Evolutionary conservation across 2,888 invertebrate species (phyloP).

Genomic region (Caenorhabditis sp.): DNA sequence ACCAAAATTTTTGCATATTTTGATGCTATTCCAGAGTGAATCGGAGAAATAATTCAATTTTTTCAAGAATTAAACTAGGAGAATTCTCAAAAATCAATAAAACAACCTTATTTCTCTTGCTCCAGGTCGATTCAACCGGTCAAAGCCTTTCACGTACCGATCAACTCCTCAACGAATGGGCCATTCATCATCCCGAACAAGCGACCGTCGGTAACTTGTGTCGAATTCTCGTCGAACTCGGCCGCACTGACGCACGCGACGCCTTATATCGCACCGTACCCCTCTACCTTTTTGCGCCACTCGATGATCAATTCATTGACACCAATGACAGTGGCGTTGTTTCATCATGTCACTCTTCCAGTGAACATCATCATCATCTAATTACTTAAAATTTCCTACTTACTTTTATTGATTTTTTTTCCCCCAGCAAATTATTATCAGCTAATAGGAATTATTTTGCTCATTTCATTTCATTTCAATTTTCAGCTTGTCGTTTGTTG

Average conservation of each 20-base stretch:
- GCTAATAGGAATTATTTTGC: background rate
- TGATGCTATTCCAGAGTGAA: no score
- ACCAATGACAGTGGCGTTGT: slow-evolving; percentile 56
- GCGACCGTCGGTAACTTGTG: slow-evolving; percentile 76
- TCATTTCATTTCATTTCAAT: background rate
- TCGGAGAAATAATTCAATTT: no score
- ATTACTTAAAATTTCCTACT: background rate
- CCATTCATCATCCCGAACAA: slow-evolving; percentile 70
- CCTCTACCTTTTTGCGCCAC: slow-evolving; percentile 71
- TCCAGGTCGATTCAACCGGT: slow-evolving; percentile 67
- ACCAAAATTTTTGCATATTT: no score
- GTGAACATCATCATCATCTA: slow-evolving; percentile 13
- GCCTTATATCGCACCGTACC: slow-evolving; percentile 76
- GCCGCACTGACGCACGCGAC: slow-evolving; percentile 76
- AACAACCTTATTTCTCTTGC: no score
- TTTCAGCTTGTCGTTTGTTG: background rate
- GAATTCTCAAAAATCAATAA: no score
- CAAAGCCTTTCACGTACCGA: slow-evolving; percentile 72
- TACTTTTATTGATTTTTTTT: slow-evolving; percentile 1
- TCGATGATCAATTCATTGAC: slow-evolving; percentile 49
- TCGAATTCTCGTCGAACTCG: slow-evolving; percentile 76
- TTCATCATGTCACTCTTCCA: slow-evolving; percentile 42
- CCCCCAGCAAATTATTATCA: background rate
- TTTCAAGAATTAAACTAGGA: no score
- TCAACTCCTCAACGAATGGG: slow-evolving; percentile 75